phyloP scores from a whole-genome alignment of 2,797 vertebrate genomes.

The Rhincodon typus region DNA sequence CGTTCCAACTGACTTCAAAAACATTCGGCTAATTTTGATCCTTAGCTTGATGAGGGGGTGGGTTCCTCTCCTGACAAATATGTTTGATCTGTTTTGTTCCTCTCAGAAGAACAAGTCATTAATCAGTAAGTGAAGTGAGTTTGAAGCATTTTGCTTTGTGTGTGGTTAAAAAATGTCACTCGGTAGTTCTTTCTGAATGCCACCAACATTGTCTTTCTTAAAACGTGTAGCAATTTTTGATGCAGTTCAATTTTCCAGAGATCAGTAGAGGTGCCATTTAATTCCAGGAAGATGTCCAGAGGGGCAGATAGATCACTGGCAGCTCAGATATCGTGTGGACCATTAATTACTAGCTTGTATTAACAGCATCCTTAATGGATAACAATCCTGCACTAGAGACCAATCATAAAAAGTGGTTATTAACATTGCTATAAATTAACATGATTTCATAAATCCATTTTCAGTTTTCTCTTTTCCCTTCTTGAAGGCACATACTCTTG shows the following conservation, averaged over 20 bases:
- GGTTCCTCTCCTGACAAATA: not conserved
- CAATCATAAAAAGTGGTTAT: not conserved
- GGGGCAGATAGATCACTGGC: not conserved
- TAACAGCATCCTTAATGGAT: not conserved
- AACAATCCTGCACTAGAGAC: not conserved
- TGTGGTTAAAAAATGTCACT: not conserved
- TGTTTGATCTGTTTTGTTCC: not conserved
- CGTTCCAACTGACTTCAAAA: not conserved
- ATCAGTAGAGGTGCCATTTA: not conserved
- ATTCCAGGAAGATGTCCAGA: not conserved
- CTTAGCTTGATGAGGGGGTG: not conserved
- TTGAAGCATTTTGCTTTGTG: not conserved
- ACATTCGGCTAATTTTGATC: conserved; percentile 3
- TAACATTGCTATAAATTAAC: not conserved
- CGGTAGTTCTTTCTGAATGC: not conserved
- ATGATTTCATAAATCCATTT: not conserved
- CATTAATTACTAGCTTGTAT: not conserved
- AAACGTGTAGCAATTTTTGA: not conserved
- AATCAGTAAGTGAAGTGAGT: not conserved
- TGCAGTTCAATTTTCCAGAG: not conserved
- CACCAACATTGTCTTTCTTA: not conserved
- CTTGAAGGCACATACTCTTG: not conserved
- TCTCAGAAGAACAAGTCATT: not conserved
- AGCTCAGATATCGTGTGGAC: not conserved
- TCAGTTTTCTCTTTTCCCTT: not conserved